Evolutionary conservation across 2,113 vertebrate genomes (phyloP).

Genomic region (Bungarus multicinctus): DNA sequence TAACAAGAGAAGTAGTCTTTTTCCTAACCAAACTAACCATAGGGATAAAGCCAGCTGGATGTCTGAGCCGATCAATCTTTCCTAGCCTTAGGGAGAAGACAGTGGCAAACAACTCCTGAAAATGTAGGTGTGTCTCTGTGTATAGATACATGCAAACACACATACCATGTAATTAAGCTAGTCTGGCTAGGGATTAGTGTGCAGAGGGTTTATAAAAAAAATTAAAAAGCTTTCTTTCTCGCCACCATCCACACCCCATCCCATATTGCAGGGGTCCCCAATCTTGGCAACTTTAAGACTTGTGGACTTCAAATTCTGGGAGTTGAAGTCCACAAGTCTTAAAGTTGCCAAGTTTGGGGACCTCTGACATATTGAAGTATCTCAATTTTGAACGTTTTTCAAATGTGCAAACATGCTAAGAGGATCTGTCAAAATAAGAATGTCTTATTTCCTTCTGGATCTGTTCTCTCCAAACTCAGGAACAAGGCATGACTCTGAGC

Average conservation of each 20-base stretch:
- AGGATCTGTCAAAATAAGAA: slow-evolving; percentile 12
- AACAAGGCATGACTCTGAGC: background rate
- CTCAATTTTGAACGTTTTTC: background rate
- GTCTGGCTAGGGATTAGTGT: too few relatives aligned
- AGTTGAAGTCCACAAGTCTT: too few relatives aligned
- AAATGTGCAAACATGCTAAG: accelerated
- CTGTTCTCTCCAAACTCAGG: background rate
- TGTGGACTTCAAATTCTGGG: too few relatives aligned
- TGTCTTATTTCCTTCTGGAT: slow-evolving; percentile 2
- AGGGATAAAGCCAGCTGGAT: background rate
- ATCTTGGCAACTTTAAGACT: too few relatives aligned
- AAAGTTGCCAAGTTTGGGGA: too few relatives aligned
- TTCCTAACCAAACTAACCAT: background rate
- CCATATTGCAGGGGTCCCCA: too few relatives aligned
- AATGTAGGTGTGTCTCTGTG: background rate
- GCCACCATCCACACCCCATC: too few relatives aligned
- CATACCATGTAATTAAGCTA: slow-evolving; percentile 1
- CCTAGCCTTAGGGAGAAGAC: background rate
- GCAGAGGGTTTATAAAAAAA: too few relatives aligned
- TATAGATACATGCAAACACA: too few relatives aligned
- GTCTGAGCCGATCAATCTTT: background rate
- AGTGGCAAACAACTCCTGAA: background rate
- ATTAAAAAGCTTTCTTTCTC: too few relatives aligned
- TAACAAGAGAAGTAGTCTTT: too few relatives aligned
- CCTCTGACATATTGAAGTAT: background rate